Evolutionary conservation across 2,888 invertebrate species (phyloP).

Genomic region (Ypsolopha scabrella): DNA sequence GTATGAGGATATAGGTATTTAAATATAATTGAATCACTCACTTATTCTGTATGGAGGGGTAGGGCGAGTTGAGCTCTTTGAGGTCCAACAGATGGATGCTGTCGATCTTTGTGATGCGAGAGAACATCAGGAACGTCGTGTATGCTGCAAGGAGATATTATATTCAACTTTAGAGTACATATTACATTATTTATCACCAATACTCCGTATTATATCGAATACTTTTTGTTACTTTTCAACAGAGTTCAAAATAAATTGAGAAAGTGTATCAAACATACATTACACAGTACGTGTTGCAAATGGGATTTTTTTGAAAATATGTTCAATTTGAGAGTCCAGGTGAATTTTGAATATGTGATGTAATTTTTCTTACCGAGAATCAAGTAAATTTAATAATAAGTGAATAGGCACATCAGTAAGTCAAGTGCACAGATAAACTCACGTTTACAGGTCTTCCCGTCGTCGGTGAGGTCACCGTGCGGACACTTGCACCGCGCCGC

Average conservation of each 20-base stretch:
- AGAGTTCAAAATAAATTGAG: no score
- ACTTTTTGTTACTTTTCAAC: no score
- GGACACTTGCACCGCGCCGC: conserved; percentile 83
- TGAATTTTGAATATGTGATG: no score
- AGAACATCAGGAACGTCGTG: conserved; percentile 86
- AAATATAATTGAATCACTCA: conserved; percentile 25
- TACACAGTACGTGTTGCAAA: no score
- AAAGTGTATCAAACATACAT: no score
- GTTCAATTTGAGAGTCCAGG: no score
- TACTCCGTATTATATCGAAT: no score
- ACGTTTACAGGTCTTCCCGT: conserved; percentile 75
- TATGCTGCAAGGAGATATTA: conserved; percentile 68
- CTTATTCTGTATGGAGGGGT: conserved; percentile 77
- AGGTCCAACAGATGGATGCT: conserved; percentile 82
- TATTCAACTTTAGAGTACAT: background rate
- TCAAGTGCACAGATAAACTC: conserved; percentile 20
- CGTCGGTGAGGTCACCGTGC: conserved; percentile 78
- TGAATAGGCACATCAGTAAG: background rate
- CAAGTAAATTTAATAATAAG: no score
- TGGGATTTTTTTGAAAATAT: no score
- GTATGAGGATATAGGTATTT: no score
- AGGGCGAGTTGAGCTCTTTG: conserved; percentile 81
- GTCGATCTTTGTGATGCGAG: conserved; percentile 84
- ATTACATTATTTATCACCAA: no score
- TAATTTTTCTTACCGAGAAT: no score